These are phyloP conservation scores for Nannoperca australis DNA, from an alignment of 2,797 vertebrate species.

Conservation along the genomic window DNA sequence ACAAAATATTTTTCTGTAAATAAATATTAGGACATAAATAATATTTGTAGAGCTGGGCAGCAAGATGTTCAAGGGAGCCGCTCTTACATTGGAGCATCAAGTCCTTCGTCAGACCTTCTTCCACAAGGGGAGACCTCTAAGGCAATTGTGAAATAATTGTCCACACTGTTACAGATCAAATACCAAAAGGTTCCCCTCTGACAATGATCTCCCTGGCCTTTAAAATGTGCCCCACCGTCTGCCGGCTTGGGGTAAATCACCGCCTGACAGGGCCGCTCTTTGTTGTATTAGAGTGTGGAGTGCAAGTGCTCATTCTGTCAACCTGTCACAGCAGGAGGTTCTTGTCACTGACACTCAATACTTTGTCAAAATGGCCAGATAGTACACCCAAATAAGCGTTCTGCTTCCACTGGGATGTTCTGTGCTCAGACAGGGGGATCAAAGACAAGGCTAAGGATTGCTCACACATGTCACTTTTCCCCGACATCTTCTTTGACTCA, in stretches of 20 bases:
- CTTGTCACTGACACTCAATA: conserved; percentile 84
- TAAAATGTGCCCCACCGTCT: conserved; percentile 51
- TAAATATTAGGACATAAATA: conserved; percentile 80
- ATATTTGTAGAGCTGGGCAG: conserved; percentile 77
- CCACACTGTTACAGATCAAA: conserved; percentile 44
- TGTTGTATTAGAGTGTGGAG: conserved; percentile 83
- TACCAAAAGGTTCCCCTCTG: conserved; percentile 45
- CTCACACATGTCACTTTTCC: conserved; percentile 75
- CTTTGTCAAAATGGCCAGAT: conserved; percentile 74
- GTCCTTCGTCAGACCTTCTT: conserved; percentile 41
- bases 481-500: conserved; percentile 74
- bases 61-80: conserved; percentile 74
- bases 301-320: conserved; percentile 73
- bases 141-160: conserved; percentile 67
- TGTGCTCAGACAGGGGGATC: conserved; percentile 26
- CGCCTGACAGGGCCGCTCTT: conserved; percentile 73
- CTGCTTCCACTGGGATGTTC: conserved; percentile 46
- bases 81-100: conserved; percentile 37
- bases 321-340: conserved; percentile 80
- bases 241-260: conserved; percentile 77
- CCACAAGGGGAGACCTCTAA: conserved; percentile 28
- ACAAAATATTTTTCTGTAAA: conserved; percentile 81
- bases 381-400: conserved; percentile 62
- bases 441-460: conserved; percentile 57
- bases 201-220: conserved; percentile 53